Evolutionary conservation across 2,888 invertebrate species (phyloP).

Genomic region (Torymus texanus): DNA sequence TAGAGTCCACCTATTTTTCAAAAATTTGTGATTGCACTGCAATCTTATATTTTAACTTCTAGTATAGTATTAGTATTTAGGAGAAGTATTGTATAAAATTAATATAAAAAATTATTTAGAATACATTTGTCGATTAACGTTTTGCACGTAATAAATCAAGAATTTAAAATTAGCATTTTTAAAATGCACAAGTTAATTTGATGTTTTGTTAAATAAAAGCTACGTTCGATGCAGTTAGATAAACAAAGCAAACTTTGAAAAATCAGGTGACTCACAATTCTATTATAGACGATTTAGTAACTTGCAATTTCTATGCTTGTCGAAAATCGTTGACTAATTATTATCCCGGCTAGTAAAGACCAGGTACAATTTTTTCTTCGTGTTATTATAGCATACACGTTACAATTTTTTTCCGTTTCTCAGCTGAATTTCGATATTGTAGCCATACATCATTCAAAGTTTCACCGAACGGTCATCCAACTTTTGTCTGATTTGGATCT

Average conservation of each 20-base stretch:
- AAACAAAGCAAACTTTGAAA: constrained; percentile 28
- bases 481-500: constrained; percentile 1
- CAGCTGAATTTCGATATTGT: constrained; percentile 22
- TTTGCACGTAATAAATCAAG: constrained; percentile 9
- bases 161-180: constrained; percentile 35
- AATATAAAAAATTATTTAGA: constrained; percentile 12
- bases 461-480: constrained; percentile 25
- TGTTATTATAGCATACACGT: background rate
- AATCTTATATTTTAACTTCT: constrained; percentile 30
- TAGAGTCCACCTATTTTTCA: constrained; percentile 44
- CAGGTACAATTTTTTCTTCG: constrained; percentile 16
- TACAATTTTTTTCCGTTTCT: constrained; percentile 1
- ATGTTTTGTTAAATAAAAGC: constrained; percentile 15
- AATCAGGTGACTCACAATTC: constrained; percentile 46
- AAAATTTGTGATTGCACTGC: constrained; percentile 47
- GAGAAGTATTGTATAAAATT: constrained; percentile 6
- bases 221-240: background rate
- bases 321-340: constrained; percentile 46
- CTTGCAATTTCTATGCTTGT: constrained; percentile 25
- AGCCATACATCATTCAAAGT: background rate
- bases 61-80: constrained; percentile 27
- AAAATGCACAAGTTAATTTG: constrained; percentile 31
- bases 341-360: constrained; percentile 30
- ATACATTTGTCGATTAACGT: background rate
- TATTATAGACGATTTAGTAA: constrained; percentile 30